Evolutionary conservation across 2,113 vertebrate species (phyloP).

Genomic region (Nematolebias whitei): DNA sequence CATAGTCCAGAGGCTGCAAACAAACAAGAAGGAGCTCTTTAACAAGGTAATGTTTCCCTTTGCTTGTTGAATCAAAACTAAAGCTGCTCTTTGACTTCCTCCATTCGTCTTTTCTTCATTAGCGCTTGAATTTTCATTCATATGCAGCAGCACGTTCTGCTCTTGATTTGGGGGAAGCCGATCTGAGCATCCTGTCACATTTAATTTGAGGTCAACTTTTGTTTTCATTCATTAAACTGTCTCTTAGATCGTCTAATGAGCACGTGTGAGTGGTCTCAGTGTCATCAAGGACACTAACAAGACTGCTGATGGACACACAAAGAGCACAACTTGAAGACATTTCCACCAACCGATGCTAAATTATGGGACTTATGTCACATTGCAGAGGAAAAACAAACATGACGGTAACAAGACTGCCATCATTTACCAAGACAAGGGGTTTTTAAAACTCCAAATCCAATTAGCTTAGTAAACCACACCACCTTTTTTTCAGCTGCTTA

Average conservation of each 20-base stretch:
- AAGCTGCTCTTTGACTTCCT: background rate
- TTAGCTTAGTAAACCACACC: conserved; percentile 1
- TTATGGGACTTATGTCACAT: conserved; percentile 34
- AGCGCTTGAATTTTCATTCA: conserved; percentile 20
- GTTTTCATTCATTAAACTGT: conserved; percentile 49
- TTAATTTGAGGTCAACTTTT: conserved; percentile 45
- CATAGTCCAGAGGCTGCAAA: conserved; percentile 88
- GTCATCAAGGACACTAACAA: conserved; percentile 56
- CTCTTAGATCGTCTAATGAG: conserved; percentile 43
- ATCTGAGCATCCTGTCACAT: conserved; percentile 44
- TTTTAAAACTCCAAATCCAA: conserved; percentile 12
- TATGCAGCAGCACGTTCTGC: conserved; percentile 20
- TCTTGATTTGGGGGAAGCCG: conserved; percentile 20
- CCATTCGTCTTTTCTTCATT: background rate
- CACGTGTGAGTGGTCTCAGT: conserved; percentile 13
- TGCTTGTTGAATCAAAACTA: too few relatives aligned
- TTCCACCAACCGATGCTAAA: conserved; percentile 5
- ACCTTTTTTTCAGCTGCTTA: conserved; percentile 19
- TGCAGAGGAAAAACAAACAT: conserved; percentile 19
- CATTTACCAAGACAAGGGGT: background rate
- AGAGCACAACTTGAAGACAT: conserved; percentile 2
- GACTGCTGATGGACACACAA: conserved; percentile 45
- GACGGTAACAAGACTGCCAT: conserved; percentile 14
- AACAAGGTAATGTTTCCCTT: too few relatives aligned
- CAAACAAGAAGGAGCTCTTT: background rate